These are phyloP conservation scores for Lophius americanus DNA, from an alignment of 2,797 vertebrate genomes.

Conservation along the genomic window DNA sequence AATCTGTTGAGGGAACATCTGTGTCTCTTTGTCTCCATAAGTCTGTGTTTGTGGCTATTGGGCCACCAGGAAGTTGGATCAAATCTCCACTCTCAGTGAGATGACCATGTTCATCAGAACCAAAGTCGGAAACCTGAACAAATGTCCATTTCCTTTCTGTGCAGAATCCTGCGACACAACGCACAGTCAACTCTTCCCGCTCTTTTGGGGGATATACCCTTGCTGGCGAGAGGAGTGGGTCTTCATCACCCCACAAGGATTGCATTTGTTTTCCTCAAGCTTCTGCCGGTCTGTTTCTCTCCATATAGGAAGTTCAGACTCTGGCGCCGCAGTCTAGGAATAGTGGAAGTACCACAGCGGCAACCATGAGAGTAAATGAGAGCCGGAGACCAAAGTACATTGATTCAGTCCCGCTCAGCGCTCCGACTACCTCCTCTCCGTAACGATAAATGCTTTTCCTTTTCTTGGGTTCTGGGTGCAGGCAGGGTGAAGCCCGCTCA, in stretches of 20 bases:
- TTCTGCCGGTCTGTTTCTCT: constrained; percentile 12
- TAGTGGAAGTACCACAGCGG: constrained; percentile 15
- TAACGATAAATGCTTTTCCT: constrained; percentile 58
- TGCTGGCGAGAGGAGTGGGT: constrained; percentile 5
- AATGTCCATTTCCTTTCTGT: constrained; percentile 15
- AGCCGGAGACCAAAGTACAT: constrained; percentile 58
- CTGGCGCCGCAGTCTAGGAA: constrained; percentile 21
- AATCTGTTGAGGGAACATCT: not conserved
- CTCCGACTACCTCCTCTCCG: constrained; percentile 43
- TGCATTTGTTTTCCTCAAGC: constrained; percentile 32
- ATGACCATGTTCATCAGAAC: not conserved
- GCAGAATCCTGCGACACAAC: constrained; percentile 18
- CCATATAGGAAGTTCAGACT: constrained; percentile 28
- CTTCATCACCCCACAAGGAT: constrained; percentile 14
- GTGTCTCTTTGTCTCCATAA: not conserved
- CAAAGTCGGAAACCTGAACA: constrained; percentile 1
- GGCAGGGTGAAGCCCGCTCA: constrained; percentile 46
- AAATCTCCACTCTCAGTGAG: not conserved
- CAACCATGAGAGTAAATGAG: constrained; percentile 47
- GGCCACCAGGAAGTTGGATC: not conserved
- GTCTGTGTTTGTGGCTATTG: not conserved
- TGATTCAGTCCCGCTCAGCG: constrained; percentile 49
- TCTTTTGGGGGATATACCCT: constrained; percentile 39
- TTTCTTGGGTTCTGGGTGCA: constrained; percentile 48
- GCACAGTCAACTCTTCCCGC: constrained; percentile 9